Percentiles rank a stretch among this genome's conserved stretches.
Conservation (phyloP, 2,797 vertebrate genomes). For the Eulemur coronatus region DNA sequence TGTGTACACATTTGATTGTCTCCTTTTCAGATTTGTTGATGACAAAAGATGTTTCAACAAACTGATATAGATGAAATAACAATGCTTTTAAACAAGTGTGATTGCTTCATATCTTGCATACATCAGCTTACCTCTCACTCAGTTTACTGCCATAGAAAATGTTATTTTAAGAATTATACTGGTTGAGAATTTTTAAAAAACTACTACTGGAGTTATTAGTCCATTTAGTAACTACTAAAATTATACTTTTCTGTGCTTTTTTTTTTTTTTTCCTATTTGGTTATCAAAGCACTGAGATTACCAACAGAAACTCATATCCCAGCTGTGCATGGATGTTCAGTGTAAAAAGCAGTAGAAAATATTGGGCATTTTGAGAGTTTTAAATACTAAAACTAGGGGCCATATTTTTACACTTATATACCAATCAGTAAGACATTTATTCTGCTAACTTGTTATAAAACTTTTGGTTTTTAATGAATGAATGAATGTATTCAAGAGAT, state of each 20-base stretch:
- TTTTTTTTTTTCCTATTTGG: not conserved
- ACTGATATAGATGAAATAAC: not conserved
- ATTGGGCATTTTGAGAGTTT: not conserved
- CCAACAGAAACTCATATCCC: not conserved
- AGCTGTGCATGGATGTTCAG: not conserved
- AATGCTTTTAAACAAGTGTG: not conserved
- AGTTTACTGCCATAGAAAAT: not conserved
- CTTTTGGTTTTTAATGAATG: not conserved
- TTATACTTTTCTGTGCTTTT: not conserved
- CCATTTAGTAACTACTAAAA: not conserved
- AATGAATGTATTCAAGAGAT: slow-evolving; percentile 16
- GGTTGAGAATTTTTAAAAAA: not conserved
- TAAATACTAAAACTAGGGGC: not conserved
- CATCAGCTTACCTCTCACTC: not conserved
- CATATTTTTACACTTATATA: not conserved
- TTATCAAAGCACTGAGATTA: not conserved
- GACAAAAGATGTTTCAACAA: not conserved
- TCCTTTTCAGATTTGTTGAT: not conserved
- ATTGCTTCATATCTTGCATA: not conserved
- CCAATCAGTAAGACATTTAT: not conserved
- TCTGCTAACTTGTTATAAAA: not conserved
- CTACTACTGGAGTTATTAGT: not conserved
- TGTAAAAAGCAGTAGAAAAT: not conserved
- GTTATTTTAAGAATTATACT: not conserved
- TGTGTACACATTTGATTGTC: not conserved